phyloP scores from a whole-genome alignment of 2,797 vertebrate species.

The Onychomys arenicola region DNA sequence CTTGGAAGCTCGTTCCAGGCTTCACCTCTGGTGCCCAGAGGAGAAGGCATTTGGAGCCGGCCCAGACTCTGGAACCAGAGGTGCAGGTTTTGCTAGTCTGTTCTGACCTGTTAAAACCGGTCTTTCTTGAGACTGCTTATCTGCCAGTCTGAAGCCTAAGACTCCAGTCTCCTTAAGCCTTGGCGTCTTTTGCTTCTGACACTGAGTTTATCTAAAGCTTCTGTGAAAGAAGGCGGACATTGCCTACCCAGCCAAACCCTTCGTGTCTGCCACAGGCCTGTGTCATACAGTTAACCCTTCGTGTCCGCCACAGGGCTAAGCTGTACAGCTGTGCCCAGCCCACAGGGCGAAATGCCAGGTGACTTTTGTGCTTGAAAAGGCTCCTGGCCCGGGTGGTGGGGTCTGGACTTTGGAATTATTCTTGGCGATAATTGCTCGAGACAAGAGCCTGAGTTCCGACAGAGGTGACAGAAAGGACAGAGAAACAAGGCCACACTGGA shows the following conservation, averaged over 20 bases:
- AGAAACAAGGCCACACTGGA: neutral
- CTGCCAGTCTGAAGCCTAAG: neutral
- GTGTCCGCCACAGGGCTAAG: too few species aligned
- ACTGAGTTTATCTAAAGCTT: neutral
- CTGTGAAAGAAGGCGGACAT: neutral
- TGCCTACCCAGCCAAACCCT: neutral
- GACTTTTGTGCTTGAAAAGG: neutral
- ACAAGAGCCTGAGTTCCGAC: neutral
- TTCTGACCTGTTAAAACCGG: neutral
- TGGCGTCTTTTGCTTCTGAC: neutral
- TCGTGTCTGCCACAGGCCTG: fast-evolving
- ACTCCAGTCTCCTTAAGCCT: neutral
- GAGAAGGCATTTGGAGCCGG: neutral
- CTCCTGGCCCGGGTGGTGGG: neutral
- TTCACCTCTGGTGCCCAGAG: neutral
- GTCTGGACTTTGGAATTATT: neutral
- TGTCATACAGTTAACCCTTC: neutral
- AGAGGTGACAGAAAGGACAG: too few species aligned
- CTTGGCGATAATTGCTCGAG: neutral
- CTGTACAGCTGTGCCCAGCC: neutral
- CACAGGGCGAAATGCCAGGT: fast-evolving
- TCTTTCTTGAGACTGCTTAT: neutral
- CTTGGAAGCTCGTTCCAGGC: neutral
- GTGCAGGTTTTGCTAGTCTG: neutral
- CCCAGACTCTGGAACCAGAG: neutral